Evolutionary conservation across 2,797 vertebrate genomes (phyloP).

Genomic region (Macroramphosus scolopax): DNA sequence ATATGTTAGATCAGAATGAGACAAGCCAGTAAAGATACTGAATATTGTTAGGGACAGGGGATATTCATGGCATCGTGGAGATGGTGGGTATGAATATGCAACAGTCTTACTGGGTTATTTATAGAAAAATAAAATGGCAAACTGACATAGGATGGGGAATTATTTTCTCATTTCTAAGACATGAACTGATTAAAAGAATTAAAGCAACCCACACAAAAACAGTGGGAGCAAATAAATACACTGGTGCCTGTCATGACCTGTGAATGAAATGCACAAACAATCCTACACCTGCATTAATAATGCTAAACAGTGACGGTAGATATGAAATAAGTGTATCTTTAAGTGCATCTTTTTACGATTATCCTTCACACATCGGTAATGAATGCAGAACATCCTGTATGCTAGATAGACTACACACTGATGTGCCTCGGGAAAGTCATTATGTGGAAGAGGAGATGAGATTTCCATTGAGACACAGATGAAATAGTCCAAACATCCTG

Average conservation of each 20-base stretch:
- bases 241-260: neutral
- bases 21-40: neutral
- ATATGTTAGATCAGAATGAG: constrained; percentile 19
- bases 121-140: neutral
- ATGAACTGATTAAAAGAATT: neutral
- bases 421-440: constrained; percentile 3
- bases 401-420: neutral
- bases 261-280: constrained; percentile 20
- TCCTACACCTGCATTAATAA: constrained; percentile 4
- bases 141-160: neutral
- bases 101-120: constrained; percentile 5
- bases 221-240: neutral
- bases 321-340: no score
- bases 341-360: no score
- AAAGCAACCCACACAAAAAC: neutral
- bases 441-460: neutral
- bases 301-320: constrained; percentile 3
- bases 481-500: neutral
- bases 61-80: neutral
- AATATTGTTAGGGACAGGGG: no score
- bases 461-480: neutral
- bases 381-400: no score
- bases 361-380: no score
- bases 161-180: neutral
- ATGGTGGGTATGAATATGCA: constrained; percentile 1